phyloP scores from a whole-genome alignment of 2,797 vertebrate genomes.

The Botia kubotai region DNA sequence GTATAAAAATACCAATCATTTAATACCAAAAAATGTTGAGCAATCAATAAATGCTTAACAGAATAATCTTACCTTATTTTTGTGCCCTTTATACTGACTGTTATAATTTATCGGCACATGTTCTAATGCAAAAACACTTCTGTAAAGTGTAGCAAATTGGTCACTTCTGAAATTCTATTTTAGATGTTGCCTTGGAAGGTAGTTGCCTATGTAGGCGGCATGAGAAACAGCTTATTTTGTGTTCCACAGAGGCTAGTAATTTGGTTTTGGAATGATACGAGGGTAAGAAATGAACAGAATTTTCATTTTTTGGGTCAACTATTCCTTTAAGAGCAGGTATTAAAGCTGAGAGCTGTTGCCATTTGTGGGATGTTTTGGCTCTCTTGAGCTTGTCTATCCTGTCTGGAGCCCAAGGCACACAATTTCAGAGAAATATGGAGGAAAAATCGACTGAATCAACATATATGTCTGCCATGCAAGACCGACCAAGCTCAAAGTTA shows the following conservation, averaged over 20 bases:
- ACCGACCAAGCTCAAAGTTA: conserved; percentile 12
- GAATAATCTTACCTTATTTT: neutral
- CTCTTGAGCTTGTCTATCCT: neutral
- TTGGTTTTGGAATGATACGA: neutral
- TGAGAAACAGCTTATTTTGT: neutral
- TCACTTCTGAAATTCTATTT: no score
- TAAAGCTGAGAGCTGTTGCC: neutral
- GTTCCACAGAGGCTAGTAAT: neutral
- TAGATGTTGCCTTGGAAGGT: no score
- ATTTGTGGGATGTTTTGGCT: neutral
- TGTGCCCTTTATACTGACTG: neutral
- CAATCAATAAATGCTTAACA: no score
- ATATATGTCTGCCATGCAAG: neutral
- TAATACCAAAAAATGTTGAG: neutral
- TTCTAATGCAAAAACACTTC: neutral
- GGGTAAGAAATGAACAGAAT: neutral
- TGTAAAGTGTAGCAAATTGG: no score
- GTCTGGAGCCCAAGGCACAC: neutral
- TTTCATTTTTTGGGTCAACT: neutral
- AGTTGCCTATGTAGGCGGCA: no score
- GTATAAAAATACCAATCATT: neutral
- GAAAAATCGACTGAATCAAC: neutral
- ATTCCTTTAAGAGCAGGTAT: neutral
- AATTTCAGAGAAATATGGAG: conserved; percentile 16
- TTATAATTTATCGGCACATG: no score